Evolutionary conservation across 2,797 vertebrate genomes (phyloP), one percentile per base, ranked within the genome.

Genomic region (Pangasius krempfi): DNA sequence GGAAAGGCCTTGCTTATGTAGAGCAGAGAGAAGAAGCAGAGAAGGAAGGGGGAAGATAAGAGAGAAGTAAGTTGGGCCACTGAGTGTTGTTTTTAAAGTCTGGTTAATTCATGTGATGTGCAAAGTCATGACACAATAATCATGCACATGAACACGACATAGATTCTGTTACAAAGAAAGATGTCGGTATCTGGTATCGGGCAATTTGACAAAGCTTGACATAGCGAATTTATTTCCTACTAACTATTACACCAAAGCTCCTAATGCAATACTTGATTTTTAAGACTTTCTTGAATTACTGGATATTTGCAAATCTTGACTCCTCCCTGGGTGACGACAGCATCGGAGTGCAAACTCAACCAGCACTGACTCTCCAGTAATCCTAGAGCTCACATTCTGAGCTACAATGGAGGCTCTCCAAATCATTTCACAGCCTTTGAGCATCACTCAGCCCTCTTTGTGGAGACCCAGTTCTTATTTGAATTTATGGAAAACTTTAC

Each of bases 401-500:
- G 44, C 72, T 12, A 52, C 62, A 88, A 68, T 85, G 60, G n/a
- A 58, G 33, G 30, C 68, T 56, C 68, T 56, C 84, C 84, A 73
- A 72, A 73, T 73, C 72, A 88, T 85, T 88, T 78, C 47, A 56
- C 50, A 79, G 44, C 72, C 83, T 25, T 54, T 33, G 30, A 88
- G 66, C 73, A 80, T 76, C 83, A 80, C 13, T 70, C 37, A 4
- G 37, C 54, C 47, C 66, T 80, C 52, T 37, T 33, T 62, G 56
- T 75, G 14, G 60, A 73, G 56, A 68, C 37, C 68, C 58, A 25
- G 22, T 80, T 83, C 58, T 52, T 70, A 86, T 82, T 75, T 47
- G 58, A 82, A 82, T 75, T 64, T 75, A 86, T 78, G 80, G 47
- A 64, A 78, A 84, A 84, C 85, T 87, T 84, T 66, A 87, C 56